Base-by-base conservation (phyloP, 2,113 vertebrate species). In the Aplodontia rufa region DNA sequence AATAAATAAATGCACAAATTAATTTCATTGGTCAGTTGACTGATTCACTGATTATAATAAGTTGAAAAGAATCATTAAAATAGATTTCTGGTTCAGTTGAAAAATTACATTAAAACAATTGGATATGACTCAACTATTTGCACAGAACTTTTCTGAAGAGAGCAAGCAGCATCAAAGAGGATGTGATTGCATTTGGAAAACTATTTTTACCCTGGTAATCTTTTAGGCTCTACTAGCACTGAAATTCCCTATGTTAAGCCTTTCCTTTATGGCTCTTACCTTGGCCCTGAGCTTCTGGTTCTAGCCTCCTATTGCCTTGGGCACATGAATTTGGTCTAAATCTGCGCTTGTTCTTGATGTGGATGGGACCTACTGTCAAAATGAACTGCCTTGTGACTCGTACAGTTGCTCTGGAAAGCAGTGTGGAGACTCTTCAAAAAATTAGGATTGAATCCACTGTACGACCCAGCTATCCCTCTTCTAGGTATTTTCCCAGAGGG, bases 1-100 rank as follows among this genome's bases (percentile, higher is more conserved):
- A 90, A 90, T 87, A 91, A 89, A 69, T 75, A 90, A 71, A 64
- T 86, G 55, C 82, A 87, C 37, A 81, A 42, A 30, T 91, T 74
- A 93, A 93, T 47, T 93, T 85, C 66, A 9, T 93, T 76, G 68
- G 51, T 66, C 83, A 81, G 40, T 62, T 87, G n/a, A 81, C 35
- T 45, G 42, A 80, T 90, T 72, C 35, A 60, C 26, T 78, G 62
- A 75, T 83, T 82, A 69, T 71, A 45, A 72, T 66, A 16, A 80
- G n/a, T 84, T 58, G 87, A 87, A 86, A 85, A 94, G 68, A 30
- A 47, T 91, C 64, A 47, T 13, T 83, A 84, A 91, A 85, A 82
- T 26, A 91, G 17, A 66, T 85, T 94, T 79, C 37, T 82, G 55
- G 53, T 37, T 94, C 47, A 86, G 20, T 62, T 69, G 69, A 86